phyloP scores from a whole-genome alignment of 2,797 vertebrate genomes.

The Botia almorhae region DNA sequence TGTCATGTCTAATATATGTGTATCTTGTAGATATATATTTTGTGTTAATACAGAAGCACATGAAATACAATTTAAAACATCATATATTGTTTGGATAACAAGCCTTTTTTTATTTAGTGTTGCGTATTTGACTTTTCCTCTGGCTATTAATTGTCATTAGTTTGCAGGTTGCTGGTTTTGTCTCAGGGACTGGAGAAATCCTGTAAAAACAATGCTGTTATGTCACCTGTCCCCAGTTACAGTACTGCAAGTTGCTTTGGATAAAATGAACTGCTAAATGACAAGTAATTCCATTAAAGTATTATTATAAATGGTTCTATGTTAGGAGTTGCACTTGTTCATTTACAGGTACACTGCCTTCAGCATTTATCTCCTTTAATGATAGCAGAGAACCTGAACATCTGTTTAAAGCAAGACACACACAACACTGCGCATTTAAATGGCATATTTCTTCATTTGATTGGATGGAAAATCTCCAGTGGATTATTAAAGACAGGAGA shows the following conservation, averaged over 20 bases:
- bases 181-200: background rate
- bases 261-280: background rate
- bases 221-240: background rate
- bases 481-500: conserved; percentile 35
- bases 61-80: conserved; percentile 1
- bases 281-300: background rate
- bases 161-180: background rate
- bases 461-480: background rate
- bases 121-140: background rate
- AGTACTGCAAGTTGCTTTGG: background rate
- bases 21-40: background rate
- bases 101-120: background rate
- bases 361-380: conserved; percentile 2
- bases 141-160: background rate
- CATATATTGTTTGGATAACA: background rate
- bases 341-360: conserved; percentile 13
- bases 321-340: conserved; percentile 7
- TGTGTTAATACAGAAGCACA: background rate
- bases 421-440: background rate
- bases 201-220: background rate
- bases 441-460: conserved; percentile 1
- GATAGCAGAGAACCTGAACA: conserved; percentile 18
- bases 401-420: conserved; percentile 35
- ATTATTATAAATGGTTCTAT: background rate
- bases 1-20: too few relatives aligned